phyloP scores from a whole-genome alignment of 2,888 invertebrate species.

The Tinea pellionella region DNA sequence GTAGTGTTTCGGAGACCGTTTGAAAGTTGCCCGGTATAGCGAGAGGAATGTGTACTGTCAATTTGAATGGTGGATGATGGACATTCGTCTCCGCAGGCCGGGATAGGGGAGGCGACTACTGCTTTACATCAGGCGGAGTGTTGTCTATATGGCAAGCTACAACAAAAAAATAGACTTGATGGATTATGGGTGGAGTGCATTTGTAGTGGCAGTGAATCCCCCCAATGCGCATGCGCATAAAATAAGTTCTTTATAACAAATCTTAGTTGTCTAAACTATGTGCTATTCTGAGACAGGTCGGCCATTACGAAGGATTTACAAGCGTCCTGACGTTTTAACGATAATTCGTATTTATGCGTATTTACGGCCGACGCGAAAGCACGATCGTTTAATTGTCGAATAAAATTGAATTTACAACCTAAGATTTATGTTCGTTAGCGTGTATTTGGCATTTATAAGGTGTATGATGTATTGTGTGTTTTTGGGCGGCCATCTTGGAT shows the following conservation, averaged over 20 bases:
- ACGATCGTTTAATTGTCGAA: conserved; percentile 65
- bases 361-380: conserved; percentile 60
- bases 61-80: too few relatives aligned
- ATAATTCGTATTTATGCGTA: conserved; percentile 66
- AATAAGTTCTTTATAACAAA: conserved; percentile 2
- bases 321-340: conserved; percentile 63
- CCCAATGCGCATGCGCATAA: neutral
- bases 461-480: conserved; percentile 29
- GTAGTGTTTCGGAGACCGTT: too few relatives aligned
- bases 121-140: too few relatives aligned
- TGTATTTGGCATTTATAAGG: conserved; percentile 33
- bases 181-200: too few relatives aligned
- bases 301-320: conserved; percentile 56
- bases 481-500: conserved; percentile 15
- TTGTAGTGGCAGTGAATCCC: too few relatives aligned
- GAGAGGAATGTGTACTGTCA: too few relatives aligned
- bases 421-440: conserved; percentile 43
- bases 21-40: too few relatives aligned
- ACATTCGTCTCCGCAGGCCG: too few relatives aligned
- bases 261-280: conserved; percentile 7
- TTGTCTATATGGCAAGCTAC: too few relatives aligned
- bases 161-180: too few relatives aligned
- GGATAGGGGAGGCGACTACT: too few relatives aligned
- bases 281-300: conserved; percentile 17
- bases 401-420: conserved; percentile 65